A percentile compares a stretch with the other conserved stretches of the same genome.
phyloP scores from a whole-genome alignment of 2,113 vertebrate species.

The Muntiacus reevesi region DNA sequence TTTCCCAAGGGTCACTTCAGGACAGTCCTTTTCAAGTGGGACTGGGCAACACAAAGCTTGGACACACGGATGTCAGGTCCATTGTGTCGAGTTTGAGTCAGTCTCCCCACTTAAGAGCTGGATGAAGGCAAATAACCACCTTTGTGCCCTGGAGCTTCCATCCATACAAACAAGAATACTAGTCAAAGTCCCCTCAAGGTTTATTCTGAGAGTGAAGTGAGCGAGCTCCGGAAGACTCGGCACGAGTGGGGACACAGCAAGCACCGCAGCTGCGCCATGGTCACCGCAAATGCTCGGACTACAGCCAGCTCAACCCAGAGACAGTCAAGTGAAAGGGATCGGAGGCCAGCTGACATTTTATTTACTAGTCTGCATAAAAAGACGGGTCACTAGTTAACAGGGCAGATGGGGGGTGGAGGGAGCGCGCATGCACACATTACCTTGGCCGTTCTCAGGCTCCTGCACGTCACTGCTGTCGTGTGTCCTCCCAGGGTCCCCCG shows the following conservation, averaged over 20 bases:
- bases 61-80: rapidly evolving
- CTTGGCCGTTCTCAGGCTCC: constrained; percentile 73
- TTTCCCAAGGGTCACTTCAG: neutral
- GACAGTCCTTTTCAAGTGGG: neutral
- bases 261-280: rapidly evolving
- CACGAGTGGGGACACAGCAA: neutral
- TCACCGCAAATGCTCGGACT: neutral
- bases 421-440: constrained; percentile 53
- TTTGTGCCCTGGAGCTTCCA: neutral
- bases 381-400: neutral
- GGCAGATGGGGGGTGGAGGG: neutral
- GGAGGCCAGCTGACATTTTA: neutral
- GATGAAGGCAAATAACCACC: neutral
- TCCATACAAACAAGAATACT: neutral
- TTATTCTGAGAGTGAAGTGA: neutral
- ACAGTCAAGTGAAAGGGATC: neutral
- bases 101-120: neutral
- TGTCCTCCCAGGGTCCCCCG: constrained; percentile 59
- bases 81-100: neutral
- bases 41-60: neutral
- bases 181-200: neutral
- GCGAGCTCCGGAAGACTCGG: neutral
- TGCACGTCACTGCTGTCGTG: constrained; percentile 66
- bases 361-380: neutral
- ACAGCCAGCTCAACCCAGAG: neutral